Evolutionary conservation across 2,113 vertebrate genomes (phyloP).

Genomic region (Sceloporus undulatus): DNA sequence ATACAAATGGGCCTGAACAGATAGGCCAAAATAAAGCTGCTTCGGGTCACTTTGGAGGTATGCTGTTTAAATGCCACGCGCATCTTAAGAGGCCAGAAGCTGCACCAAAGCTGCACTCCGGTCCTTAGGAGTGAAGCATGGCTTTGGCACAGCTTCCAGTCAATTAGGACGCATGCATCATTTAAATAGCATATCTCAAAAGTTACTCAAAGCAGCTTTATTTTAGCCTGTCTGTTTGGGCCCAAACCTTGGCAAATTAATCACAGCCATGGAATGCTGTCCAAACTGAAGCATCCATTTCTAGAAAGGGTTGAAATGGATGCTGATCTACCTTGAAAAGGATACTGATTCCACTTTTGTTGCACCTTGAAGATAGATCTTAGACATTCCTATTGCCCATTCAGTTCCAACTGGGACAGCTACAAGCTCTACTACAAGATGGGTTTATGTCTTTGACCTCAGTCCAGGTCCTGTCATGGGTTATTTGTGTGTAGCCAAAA

Average conservation of each 20-base stretch:
- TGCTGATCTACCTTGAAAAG: neutral
- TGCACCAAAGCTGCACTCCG: too few species aligned
- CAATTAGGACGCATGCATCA: too few species aligned
- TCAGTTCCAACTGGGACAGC: neutral
- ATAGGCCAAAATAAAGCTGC: too few species aligned
- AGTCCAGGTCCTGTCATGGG: neutral
- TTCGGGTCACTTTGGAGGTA: too few species aligned
- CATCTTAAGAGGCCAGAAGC: too few species aligned
- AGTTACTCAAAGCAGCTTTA: too few species aligned
- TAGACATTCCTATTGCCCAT: constrained; percentile 1
- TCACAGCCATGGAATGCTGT: fast-evolving
- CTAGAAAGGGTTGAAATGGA: constrained; percentile 33
- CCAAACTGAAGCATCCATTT: neutral
- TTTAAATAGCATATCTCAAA: too few species aligned
- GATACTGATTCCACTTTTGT: neutral
- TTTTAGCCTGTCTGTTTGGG: too few species aligned
- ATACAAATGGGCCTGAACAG: too few species aligned
- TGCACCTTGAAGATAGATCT: constrained; percentile 10
- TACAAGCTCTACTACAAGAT: neutral
- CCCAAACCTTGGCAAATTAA: neutral
- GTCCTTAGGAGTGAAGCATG: too few species aligned
- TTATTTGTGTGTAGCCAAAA: neutral
- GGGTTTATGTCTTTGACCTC: neutral
- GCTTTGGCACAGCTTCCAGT: too few species aligned
- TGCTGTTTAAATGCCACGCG: too few species aligned